Percentiles rank a stretch among this genome's conserved stretches.
These are phyloP conservation scores for Drosophila aff. DNA, from an alignment of 1,140 invertebrate species.

Conservation along the genomic window DNA sequence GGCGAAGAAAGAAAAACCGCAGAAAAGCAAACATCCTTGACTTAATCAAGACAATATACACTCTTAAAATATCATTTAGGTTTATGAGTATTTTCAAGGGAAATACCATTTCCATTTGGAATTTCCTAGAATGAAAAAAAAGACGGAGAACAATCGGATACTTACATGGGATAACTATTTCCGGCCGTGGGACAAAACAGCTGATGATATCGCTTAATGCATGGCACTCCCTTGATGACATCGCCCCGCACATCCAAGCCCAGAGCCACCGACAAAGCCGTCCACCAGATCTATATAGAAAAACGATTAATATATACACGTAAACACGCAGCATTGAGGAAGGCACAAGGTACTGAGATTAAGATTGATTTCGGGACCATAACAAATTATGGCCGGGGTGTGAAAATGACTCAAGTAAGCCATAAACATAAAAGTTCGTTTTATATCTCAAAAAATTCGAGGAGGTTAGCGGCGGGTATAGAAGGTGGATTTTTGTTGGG, in stretches of 20 bases:
- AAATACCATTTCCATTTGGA: conserved; percentile 26
- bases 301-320: conserved; percentile 17
- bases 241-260: conserved; percentile 94
- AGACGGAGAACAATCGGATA: conserved; percentile 59
- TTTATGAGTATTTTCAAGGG: conserved; percentile 15
- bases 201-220: conserved; percentile 94
- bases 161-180: conserved; percentile 95
- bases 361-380: conserved; percentile 52
- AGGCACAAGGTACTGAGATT: conserved; percentile 45
- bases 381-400: conserved; percentile 71
- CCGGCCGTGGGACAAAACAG: conserved; percentile 96
- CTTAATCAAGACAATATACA: conserved; percentile 11
- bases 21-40: conserved; percentile 47
- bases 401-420: conserved; percentile 76
- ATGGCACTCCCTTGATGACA: conserved; percentile 93
- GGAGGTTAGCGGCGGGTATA: conserved; percentile 1
- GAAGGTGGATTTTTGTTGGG: conserved; percentile 34
- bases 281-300: conserved; percentile 93
- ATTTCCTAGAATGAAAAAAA: conserved; percentile 22
- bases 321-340: conserved; percentile 29
- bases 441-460: conserved; percentile 21
- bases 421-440: conserved; percentile 67
- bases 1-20: conserved; percentile 31
- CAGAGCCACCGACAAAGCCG: conserved; percentile 92
- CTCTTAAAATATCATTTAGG: background rate